Evolutionary conservation across 1,140 invertebrate species (phyloP), one percentile per base, ranked within the genome.

Genomic region (Drosophila burlai): DNA sequence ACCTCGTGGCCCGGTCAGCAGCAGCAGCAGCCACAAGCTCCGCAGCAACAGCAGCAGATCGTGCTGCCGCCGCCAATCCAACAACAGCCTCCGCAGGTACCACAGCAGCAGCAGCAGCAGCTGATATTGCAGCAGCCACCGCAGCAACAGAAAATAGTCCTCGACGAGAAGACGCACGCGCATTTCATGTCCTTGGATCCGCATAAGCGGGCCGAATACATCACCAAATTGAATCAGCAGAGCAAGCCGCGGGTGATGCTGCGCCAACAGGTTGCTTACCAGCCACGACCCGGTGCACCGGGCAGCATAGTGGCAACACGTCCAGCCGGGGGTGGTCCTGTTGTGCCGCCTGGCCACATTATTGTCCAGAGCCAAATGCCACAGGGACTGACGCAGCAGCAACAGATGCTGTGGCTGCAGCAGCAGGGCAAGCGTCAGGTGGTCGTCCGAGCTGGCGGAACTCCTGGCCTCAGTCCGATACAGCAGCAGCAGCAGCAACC

Each of bases 101-200:
- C 34, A 7, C 69, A 72, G 15, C 94, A 94, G 29, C 93, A 94
- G 31, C 31, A 31, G 34, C 29, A 31, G 63, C 81, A 93, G 0
- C 62, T 67, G n/a, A 24, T 80, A 24, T 26, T 74, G 36, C 89
- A 90, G 36, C 93, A 92, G 43, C 94, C 93, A 50, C 94, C 93
- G 4, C 94, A 94, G 21, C 92, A 95, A 57, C 96, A 97, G 76
- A 93, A 96, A 40, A 97, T 97, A 59, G 96, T 96, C 55, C 92
- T 97, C 60, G 96, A 97, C 85, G 96, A 96, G 8, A 96, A 97
- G 73, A 97, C 96, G 5, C 96, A 97, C 83, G 96, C 96, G n/a
- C 96, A 97, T 73, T 92, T 97, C 31, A 96, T 97, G 82, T 96
- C 97, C 62, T 95, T 97, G 95, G 96, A 97, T 83, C 96, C 96